Conservation (phyloP, 2,113 vertebrate genomes). For the Tapirus terrestris region DNA sequence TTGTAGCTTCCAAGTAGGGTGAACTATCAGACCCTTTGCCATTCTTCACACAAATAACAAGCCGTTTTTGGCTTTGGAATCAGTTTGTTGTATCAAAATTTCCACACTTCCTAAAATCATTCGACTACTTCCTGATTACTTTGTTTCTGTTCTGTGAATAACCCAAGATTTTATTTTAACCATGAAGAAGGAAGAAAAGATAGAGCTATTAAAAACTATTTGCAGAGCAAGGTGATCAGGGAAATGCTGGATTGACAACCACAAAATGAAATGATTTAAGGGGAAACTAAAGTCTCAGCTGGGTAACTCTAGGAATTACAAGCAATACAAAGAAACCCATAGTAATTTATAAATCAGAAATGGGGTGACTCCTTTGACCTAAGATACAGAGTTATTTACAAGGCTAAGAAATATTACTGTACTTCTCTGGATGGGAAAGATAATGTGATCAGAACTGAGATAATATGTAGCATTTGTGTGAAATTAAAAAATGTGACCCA, state of each 20-base stretch:
- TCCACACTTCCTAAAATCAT: neutral
- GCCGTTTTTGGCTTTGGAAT: neutral
- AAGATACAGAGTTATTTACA: neutral
- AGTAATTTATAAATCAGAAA: neutral
- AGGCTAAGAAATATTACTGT: neutral
- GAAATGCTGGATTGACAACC: neutral
- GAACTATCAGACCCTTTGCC: neutral
- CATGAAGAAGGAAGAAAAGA: neutral
- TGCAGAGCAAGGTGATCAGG: neutral
- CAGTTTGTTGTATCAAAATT: neutral
- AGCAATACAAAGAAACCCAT: neutral
- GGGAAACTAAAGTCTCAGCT: neutral
- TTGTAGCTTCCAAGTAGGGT: neutral
- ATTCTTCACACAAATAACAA: neutral
- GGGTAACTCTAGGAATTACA: neutral
- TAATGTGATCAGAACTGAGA: neutral
- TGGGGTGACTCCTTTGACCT: neutral
- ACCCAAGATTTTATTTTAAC: neutral
- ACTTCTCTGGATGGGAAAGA: fast-evolving
- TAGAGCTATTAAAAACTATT: neutral
- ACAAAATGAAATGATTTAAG: neutral
- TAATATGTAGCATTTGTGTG: neutral
- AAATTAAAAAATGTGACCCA: neutral
- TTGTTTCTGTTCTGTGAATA: neutral
- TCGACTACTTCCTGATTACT: neutral